phyloP scores from a whole-genome alignment of 1,140 invertebrate genomes.

The Drosophila micromelanica region DNA sequence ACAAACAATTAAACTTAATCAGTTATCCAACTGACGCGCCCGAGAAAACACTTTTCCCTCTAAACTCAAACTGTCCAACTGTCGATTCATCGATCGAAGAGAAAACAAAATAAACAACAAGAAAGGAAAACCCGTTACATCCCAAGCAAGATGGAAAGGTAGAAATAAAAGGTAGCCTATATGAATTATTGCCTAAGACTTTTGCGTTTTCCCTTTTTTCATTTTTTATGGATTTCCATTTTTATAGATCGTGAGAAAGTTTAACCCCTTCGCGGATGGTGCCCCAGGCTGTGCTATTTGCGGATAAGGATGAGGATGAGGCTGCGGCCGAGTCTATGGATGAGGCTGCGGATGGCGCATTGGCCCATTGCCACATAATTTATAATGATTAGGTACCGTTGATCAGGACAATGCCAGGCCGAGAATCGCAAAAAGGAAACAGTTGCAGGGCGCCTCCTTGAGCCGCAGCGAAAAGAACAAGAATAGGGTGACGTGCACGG shows the following conservation, averaged over 20 bases:
- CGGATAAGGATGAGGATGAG: slow-evolving; percentile 14
- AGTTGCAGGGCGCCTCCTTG: slow-evolving; percentile 59
- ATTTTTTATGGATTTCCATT: slow-evolving; percentile 63
- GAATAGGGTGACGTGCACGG: slow-evolving; percentile 14
- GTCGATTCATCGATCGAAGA: slow-evolving; percentile 31
- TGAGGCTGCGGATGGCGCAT: too few species aligned
- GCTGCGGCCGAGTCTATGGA: too few species aligned
- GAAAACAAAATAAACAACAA: background rate
- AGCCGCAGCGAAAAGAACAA: slow-evolving; percentile 57
- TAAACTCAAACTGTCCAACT: slow-evolving; percentile 28
- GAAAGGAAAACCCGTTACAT: slow-evolving; percentile 59
- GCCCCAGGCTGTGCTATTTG: slow-evolving; percentile 11
- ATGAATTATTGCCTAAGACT: slow-evolving; percentile 60
- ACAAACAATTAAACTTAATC: slow-evolving; percentile 63
- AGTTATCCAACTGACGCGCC: slow-evolving; percentile 56
- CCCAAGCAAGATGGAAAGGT: slow-evolving; percentile 11
- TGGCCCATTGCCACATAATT: slow-evolving; percentile 73
- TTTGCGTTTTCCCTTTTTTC: slow-evolving; percentile 36
- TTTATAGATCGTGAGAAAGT: slow-evolving; percentile 74
- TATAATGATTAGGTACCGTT: slow-evolving; percentile 75
- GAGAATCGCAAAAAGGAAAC: slow-evolving; percentile 57
- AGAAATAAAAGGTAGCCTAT: slow-evolving; percentile 19
- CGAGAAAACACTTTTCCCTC: slow-evolving; percentile 58
- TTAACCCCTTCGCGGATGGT: slow-evolving; percentile 63
- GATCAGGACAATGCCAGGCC: slow-evolving; percentile 28